Evolutionary conservation across 2,797 vertebrate species (phyloP), one percentile per base, ranked within the genome.

Genomic region (Oryzias sinensis): DNA sequence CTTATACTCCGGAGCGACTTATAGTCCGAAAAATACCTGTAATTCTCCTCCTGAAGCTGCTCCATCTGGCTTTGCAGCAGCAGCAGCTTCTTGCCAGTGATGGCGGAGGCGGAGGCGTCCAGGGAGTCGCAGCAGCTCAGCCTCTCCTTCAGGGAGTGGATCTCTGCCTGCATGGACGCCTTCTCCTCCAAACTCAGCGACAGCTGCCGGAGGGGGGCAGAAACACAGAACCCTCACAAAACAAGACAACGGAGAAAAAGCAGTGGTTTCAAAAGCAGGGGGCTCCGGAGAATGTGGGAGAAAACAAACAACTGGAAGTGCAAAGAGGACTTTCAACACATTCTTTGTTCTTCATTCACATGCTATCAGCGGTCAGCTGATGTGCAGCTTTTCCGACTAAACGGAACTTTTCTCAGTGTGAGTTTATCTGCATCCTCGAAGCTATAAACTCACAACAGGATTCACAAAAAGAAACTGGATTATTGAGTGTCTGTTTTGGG

Each of bases 41-140:
- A 95, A 62, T 95, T 98, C 79, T 97, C 96, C 70, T 98, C 96
- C 76, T 97, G 96, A 9, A 97, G 89, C 84, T 96, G 94, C 72
- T 97, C 95, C 81, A 97, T 91, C 88, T 96, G 96, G 66, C 92
- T 90, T 82, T 97, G 96, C 54, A 97, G 87, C 59, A 95, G 85
- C 65, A 95, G 88, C 61, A 96, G 87, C 76, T 95, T 97, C 85
- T 95, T 96, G 77, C 90, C 81, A 0, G 94, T 93, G 79, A 94
- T 90, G 24, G 90, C 87, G 0, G 87, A 69, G 0, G 91, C 43
- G 14, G 84, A 64, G 55, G 71, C 55, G 0, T 92, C 94, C 0
- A 85, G 70, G 1, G 86, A 84, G 27, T 95, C 90, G 0, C 70
- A 70, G 62, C 46, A 78, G n/a, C 72, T 88, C 58, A 91, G 85